phyloP scores from a whole-genome alignment of 2,113 vertebrate species.

The Alethe castanea region DNA sequence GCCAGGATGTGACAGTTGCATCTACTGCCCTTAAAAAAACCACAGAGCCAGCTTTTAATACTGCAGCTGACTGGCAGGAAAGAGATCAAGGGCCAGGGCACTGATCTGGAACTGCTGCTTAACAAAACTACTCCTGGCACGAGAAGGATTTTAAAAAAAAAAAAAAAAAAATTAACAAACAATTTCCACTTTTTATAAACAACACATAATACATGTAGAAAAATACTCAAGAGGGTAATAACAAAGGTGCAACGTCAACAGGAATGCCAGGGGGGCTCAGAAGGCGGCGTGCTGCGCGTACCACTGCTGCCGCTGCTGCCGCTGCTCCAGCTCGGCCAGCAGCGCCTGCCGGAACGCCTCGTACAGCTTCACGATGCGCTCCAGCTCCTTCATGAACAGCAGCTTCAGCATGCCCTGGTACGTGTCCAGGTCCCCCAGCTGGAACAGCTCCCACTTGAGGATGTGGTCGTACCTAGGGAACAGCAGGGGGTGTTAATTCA shows the following conservation, averaged over 20 bases:
- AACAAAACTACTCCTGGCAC: conserved; percentile 34
- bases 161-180: neutral
- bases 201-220: conserved; percentile 67
- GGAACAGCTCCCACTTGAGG: conserved; percentile 98
- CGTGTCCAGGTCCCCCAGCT: conserved; percentile 95
- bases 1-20: neutral
- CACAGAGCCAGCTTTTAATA: neutral
- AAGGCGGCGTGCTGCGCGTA: conserved; percentile 75
- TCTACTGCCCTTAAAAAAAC: conserved; percentile 22
- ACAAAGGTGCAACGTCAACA: conserved; percentile 71
- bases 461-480: conserved; percentile 87
- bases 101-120: neutral
- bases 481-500: neutral
- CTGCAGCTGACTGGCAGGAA: neutral
- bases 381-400: conserved; percentile 99
- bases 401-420: conserved; percentile 99
- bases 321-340: conserved; percentile 88
- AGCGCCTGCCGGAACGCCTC: conserved; percentile 94
- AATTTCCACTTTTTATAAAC: conserved; percentile 45
- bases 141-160: neutral
- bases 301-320: conserved; percentile 93
- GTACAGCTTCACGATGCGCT: conserved; percentile 95
- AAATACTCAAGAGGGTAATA: conserved; percentile 62
- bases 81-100: neutral
- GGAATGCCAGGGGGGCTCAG: neutral